Evolutionary conservation across 2,797 vertebrate genomes (phyloP).

Genomic region (Astyanax mexicanus): DNA sequence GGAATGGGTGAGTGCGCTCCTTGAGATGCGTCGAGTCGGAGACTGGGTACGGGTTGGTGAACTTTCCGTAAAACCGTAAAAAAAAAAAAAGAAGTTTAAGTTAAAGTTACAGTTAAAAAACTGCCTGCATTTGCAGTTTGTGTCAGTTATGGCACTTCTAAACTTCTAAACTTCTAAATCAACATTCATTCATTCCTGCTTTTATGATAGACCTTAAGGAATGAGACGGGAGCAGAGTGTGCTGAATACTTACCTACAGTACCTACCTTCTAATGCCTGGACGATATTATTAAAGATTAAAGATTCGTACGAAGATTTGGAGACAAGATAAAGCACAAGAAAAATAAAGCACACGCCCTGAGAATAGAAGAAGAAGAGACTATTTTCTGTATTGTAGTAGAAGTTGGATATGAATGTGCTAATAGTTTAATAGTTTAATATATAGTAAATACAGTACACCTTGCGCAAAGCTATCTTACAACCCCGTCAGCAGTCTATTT

Average conservation of each 20-base stretch:
- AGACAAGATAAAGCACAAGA: no score
- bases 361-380: conserved; percentile 18
- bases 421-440: no score
- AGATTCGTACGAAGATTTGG: not conserved
- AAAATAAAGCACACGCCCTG: not conserved
- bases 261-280: not conserved
- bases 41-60: conserved; percentile 23
- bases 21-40: conserved; percentile 6
- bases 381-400: no score
- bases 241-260: no score
- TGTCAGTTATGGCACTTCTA: conserved; percentile 13
- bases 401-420: no score
- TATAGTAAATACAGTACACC: no score
- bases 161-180: not conserved
- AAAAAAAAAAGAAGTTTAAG: no score
- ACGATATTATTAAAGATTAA: conserved; percentile 1
- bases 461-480: no score
- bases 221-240: not conserved
- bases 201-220: not conserved
- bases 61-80: conserved; percentile 12
- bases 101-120: not conserved
- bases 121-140: not conserved
- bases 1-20: conserved; percentile 38
- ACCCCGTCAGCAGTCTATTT: no score
- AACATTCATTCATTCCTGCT: not conserved